Evolutionary conservation across 2,888 invertebrate species (phyloP).

Genomic region (Campopleginae sp.): DNA sequence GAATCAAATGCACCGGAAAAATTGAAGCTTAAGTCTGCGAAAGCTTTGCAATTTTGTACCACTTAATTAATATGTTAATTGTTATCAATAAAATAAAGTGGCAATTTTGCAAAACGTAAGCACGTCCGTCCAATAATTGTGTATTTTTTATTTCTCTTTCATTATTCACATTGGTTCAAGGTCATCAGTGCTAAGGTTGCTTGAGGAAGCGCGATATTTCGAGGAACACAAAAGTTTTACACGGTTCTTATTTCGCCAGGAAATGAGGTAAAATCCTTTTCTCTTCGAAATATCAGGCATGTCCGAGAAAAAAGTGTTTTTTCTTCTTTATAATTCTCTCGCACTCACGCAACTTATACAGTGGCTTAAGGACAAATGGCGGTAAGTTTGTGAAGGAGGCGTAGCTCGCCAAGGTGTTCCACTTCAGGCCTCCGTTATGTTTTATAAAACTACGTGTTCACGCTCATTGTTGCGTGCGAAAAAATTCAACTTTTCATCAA

Average conservation of each 20-base stretch:
- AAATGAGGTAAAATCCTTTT: background rate
- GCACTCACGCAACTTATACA: background rate
- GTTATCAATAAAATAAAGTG: constrained; percentile 1
- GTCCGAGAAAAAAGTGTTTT: background rate
- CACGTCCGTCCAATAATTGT: background rate
- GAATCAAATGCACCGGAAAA: background rate
- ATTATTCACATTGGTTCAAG: constrained; percentile 13
- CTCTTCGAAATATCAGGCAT: background rate
- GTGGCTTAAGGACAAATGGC: background rate
- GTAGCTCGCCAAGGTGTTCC: constrained; percentile 6
- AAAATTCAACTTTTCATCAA: background rate
- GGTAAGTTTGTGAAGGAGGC: background rate
- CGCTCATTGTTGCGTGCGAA: background rate
- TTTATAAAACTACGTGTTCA: background rate
- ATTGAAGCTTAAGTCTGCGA: constrained; percentile 3
- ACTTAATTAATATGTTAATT: background rate
- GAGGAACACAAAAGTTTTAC: background rate
- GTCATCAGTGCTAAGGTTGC: background rate
- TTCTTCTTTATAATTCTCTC: background rate
- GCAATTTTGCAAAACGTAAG: background rate
- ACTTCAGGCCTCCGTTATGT: background rate
- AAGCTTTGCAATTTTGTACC: background rate
- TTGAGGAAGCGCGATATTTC: background rate
- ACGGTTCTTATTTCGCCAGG: background rate
- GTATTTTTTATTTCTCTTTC: background rate